Conservation (phyloP, 2,113 vertebrate species). For the Daboia siamensis region DNA sequence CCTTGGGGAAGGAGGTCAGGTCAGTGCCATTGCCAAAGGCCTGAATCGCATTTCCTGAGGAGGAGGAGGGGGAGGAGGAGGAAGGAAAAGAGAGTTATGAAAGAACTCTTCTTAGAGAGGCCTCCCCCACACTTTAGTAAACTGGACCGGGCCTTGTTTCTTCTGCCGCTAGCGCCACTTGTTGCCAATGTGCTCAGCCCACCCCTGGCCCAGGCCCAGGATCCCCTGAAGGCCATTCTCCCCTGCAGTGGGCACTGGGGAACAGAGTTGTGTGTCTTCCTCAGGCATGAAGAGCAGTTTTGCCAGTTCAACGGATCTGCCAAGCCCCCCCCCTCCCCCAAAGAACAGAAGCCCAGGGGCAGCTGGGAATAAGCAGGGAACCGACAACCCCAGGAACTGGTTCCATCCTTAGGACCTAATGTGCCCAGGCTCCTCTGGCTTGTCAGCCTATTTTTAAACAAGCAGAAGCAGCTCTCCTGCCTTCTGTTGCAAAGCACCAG, state of each 20-base stretch:
- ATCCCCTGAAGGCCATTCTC: not conserved
- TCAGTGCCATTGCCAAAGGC: conserved; percentile 89
- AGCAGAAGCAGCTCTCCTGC: not conserved
- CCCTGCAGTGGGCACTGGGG: not conserved
- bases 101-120: not conserved
- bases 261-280: not conserved
- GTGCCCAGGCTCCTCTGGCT: not conserved
- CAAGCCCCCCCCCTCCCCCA: not conserved
- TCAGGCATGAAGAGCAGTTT: not conserved
- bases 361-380: not conserved
- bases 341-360: not conserved
- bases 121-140: not conserved
- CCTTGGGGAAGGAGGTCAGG: conserved; percentile 70
- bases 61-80: not conserved
- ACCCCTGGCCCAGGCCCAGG: not conserved
- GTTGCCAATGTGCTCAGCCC: no score
- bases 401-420: not conserved
- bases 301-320: not conserved
- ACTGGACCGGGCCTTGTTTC: not conserved
- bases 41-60: conserved; percentile 87
- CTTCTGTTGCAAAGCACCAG: not conserved
- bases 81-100: not conserved
- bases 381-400: not conserved
- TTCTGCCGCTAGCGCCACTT: not conserved
- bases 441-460: not conserved